phyloP scores from a whole-genome alignment of 2,113 vertebrate genomes.

The Pollimyrus isidori region DNA sequence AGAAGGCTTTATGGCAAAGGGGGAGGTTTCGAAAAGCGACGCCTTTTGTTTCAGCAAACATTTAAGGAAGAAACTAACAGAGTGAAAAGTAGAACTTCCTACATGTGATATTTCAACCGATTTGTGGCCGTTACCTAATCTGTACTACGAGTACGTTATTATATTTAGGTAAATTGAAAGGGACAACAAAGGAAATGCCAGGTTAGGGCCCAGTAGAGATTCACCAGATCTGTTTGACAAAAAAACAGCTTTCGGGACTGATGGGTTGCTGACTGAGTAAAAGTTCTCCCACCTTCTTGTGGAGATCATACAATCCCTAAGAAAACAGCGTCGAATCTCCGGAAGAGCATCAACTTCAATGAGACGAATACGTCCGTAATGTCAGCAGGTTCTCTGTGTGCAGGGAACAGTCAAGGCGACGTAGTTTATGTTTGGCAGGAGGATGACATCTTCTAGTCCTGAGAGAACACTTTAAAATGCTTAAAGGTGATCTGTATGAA shows the following conservation, averaged over 20 bases:
- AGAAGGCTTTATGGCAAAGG: not conserved
- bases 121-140: not conserved
- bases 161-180: not conserved
- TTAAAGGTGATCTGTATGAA: not conserved
- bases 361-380: not conserved
- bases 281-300: not conserved
- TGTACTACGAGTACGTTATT: not conserved
- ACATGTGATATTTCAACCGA: not conserved
- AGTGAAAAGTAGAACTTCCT: not conserved
- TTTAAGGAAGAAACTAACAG: not conserved
- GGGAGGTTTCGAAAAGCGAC: not conserved
- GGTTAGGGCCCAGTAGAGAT: not conserved
- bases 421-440: not conserved
- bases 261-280: not conserved
- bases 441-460: not conserved
- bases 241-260: not conserved
- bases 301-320: not conserved
- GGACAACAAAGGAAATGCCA: not conserved
- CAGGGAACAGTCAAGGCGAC: not conserved
- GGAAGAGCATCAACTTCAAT: not conserved
- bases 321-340: not conserved
- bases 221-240: not conserved
- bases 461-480: not conserved
- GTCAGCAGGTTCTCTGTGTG: not conserved
- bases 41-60: slow-evolving; percentile 9